phyloP scores from a whole-genome alignment of 2,113 vertebrate species.

The Perca flavescens region DNA sequence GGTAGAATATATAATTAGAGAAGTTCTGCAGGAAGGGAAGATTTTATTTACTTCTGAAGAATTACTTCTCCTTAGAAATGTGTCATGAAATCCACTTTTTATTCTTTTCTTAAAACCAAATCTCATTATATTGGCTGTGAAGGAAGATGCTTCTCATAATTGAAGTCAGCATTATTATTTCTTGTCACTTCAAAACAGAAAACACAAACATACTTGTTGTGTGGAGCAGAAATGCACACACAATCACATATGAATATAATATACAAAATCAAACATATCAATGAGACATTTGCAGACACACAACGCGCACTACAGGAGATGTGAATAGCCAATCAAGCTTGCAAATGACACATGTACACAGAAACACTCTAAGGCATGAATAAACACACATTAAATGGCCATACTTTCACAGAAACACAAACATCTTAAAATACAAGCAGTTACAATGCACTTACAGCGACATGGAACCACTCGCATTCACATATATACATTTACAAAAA shows the following conservation, averaged over 20 bases:
- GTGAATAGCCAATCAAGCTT: not conserved
- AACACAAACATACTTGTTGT: not conserved
- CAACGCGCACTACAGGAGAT: not conserved
- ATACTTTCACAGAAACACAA: not conserved
- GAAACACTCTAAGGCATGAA: not conserved
- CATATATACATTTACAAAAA: not conserved
- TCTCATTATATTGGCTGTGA: not conserved
- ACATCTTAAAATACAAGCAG: constrained; percentile 15
- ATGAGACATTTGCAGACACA: not conserved
- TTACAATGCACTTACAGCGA: not conserved
- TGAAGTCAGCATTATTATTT: not conserved
- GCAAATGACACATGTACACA: not conserved
- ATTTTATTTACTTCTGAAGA: not conserved
- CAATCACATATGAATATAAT: not conserved
- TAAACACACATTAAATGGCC: not conserved
- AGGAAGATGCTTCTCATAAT: not conserved
- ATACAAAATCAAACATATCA: not conserved
- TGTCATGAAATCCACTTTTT: not conserved
- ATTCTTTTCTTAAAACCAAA: not conserved
- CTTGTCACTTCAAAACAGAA: not conserved
- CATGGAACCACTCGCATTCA: not conserved
- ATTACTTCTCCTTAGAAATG: not conserved
- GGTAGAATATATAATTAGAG: constrained; percentile 24
- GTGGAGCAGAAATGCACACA: not conserved
- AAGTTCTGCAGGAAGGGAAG: not conserved